phyloP scores from a whole-genome alignment of 2,797 vertebrate species.

The Eupleurogrammus muticus region DNA sequence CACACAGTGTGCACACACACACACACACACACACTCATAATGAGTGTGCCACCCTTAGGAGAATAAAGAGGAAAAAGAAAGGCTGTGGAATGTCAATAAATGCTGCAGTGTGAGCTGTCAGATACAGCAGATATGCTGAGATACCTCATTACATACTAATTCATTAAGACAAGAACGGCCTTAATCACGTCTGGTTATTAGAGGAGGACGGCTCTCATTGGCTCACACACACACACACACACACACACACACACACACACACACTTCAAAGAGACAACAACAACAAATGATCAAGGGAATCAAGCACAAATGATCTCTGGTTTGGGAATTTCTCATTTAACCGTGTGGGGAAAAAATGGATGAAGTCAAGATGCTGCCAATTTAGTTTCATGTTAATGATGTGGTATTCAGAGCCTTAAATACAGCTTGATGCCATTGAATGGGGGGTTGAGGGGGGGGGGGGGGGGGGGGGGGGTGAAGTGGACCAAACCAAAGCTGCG shows the following conservation, averaged over 20 bases:
- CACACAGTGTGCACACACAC: slow-evolving; percentile 1
- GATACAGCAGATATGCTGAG: slow-evolving; percentile 54
- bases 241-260: slow-evolving; percentile 40
- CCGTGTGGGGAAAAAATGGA: neutral
- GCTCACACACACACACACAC: slow-evolving; percentile 5
- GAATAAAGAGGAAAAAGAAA: slow-evolving; percentile 44
- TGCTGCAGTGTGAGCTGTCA: slow-evolving; percentile 53
- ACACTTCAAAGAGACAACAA: slow-evolving; percentile 59
- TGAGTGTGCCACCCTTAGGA: slow-evolving; percentile 30
- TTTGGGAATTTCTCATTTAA: slow-evolving; percentile 51
- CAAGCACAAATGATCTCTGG: slow-evolving; percentile 54
- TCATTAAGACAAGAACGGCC: slow-evolving; percentile 72
- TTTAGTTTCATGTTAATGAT: slow-evolving; percentile 46
- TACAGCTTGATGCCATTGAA: slow-evolving; percentile 22
- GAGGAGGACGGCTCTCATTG: slow-evolving; percentile 34
- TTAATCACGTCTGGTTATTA: slow-evolving; percentile 67
- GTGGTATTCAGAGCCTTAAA: slow-evolving; percentile 25
- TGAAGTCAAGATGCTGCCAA: slow-evolving; percentile 49
- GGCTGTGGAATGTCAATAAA: slow-evolving; percentile 51
- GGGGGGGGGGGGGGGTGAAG: neutral
- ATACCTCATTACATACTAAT: slow-evolving; percentile 70
- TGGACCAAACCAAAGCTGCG: slow-evolving; percentile 31
- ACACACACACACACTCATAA: slow-evolving; percentile 12
- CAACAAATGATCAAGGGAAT: slow-evolving; percentile 71
- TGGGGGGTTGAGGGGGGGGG: neutral